Conservation (phyloP, 2,888 invertebrate genomes). For the Diaphora mendica region DNA sequence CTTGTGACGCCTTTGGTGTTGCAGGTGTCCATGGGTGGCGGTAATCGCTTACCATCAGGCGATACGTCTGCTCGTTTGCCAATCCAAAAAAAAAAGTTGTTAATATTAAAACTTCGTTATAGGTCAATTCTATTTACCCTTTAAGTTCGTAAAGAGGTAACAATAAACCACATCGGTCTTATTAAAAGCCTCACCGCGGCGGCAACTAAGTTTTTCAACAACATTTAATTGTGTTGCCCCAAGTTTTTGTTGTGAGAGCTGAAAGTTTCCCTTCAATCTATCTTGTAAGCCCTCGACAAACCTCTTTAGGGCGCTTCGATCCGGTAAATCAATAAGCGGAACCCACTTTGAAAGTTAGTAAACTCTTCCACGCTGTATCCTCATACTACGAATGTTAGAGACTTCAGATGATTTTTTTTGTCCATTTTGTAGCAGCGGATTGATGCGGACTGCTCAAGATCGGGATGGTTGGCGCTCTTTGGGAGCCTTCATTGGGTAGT, state of each 20-base stretch:
- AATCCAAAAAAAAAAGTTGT: too few species aligned
- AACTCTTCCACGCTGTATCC: conserved; percentile 61
- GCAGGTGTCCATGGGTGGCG: too few species aligned
- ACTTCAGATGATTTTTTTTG: conserved; percentile 32
- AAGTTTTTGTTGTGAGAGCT: conserved; percentile 47
- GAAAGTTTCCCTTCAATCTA: conserved; percentile 56
- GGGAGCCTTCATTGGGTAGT: too few species aligned
- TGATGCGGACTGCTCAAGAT: too few species aligned
- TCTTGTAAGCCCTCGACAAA: conserved; percentile 57
- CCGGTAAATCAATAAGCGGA: conserved; percentile 72
- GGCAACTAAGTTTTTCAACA: conserved; percentile 41
- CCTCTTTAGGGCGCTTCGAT: conserved; percentile 65
- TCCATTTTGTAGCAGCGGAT: too few species aligned
- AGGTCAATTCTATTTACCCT: conserved; percentile 3
- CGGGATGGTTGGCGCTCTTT: too few species aligned
- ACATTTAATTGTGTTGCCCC: conserved; percentile 52
- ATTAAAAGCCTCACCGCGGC: conserved; percentile 17
- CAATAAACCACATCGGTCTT: conserved; percentile 10
- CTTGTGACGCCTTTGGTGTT: too few species aligned
- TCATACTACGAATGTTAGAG: conserved; percentile 16
- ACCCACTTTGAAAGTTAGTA: conserved; percentile 66
- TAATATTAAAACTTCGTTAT: neutral
- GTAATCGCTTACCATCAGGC: too few species aligned
- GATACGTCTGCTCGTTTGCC: too few species aligned
- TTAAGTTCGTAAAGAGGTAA: conserved; percentile 6